Evolutionary conservation across 2,113 vertebrate genomes (phyloP), one percentile per base, ranked within the genome.

Genomic region (Charina bottae): DNA sequence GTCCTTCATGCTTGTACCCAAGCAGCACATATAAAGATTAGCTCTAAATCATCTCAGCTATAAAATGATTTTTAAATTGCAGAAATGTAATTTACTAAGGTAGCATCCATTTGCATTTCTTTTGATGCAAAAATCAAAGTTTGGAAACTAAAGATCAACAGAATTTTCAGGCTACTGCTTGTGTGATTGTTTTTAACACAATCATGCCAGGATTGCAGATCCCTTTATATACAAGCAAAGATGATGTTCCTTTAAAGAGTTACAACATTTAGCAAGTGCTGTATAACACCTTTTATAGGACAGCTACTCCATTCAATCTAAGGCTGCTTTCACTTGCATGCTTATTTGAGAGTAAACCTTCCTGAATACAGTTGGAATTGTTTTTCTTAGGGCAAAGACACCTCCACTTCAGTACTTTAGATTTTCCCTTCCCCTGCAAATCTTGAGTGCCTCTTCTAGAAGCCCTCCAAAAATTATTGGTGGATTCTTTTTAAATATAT

Each of bases 31-130:
- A 93, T 94, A 96, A 97, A 97, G 96, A 97, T 97, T 97, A 97
- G 94, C 95, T 96, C 94, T 98, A 97, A 97, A 97, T 97, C 93
- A 96, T 97, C 97, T 94, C 93, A 94, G 93, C 94, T 96, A 89
- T 95, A 97, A 97, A 78, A 97, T 97, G 94, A 95, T 96, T 96
- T 97, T 97, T 95, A 97, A 97, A 96, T 97, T 96, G 97, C 96
- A 97, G 94, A 97, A 97, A 95, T 95, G 96, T 94, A 96, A 94
- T 97, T 97, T 97, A 93, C 96, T 95, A 97, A 97, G 97, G 97
- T 97, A 97, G 96, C 94, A 96, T 97, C 96, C 96, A 97, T 98
- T 97, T 97, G 96, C 96, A 97, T 98, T 97, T 97, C 96, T 97
- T 97, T 95, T 97, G 98, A 97, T 96, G 97, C 91, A 93, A 89